Base-by-base conservation (phyloP, 1,140 invertebrate species). In the Listronotus bonariensis region DNA sequence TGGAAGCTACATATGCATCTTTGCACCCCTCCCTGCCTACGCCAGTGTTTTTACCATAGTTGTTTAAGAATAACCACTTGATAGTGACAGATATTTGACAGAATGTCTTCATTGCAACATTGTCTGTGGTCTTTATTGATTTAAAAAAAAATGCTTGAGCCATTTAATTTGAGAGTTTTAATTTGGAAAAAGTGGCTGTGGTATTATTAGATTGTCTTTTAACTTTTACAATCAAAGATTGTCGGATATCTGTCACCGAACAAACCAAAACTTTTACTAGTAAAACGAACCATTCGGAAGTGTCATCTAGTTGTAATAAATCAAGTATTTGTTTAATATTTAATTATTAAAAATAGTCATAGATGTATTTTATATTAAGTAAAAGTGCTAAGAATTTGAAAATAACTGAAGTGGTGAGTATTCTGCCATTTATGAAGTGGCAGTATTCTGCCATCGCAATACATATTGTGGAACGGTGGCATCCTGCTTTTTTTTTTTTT, bases 221-320 rank as follows among this genome's bases (percentile, higher is more conserved):
- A 32, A 34, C 9, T 34, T n/a, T 3, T 32, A 53, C 31, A 36
- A 14, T 14, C n/a, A 48, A 54, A n/a, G 36, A 18, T 12, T 32
- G 31, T 51, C 26, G 12, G 5, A 10, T 56, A 10, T 56, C 55
- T 58, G 55, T 58, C 43, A 51, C 48, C 32, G 57, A 60, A 51
- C 57, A 60, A 60, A 51, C 57, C 57, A 60, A 60, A 45, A 48
- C 49, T 10, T 51, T 51, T 46, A 46, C 42, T 58, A 58, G 55
- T 60, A 60, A 58, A 58, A 58, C 20, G 46, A 60, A 62, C 38
- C 59, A 62, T 62, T 62, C 49, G 32, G n/a, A 52, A 62, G 59
- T 62, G 59, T 62, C 59, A 62, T 62, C 45, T 62, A 62, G 59
- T 53, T 49, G 52, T 62, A 62, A 62, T 38, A 36, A 36, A 48